phyloP scores from a whole-genome alignment of 2,113 vertebrate species.

The Heterotis niloticus region DNA sequence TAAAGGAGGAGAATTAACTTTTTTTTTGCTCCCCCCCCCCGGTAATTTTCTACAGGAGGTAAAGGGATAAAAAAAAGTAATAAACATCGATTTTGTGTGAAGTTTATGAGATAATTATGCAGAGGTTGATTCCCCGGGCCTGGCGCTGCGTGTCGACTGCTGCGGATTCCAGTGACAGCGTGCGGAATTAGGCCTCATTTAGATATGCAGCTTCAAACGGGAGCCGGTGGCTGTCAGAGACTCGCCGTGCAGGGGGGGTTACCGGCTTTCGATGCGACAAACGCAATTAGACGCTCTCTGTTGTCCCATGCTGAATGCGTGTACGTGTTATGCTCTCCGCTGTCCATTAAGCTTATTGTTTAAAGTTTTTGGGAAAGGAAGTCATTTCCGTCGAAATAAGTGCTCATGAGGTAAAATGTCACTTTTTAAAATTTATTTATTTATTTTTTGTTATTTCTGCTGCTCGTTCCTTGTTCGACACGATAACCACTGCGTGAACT shows the following conservation, averaged over 20 bases:
- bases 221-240: not conserved
- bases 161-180: not conserved
- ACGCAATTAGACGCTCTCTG: not conserved
- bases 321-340: not conserved
- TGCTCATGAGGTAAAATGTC: not conserved
- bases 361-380: constrained; percentile 10
- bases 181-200: not conserved
- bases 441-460: not conserved
- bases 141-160: not conserved
- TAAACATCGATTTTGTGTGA: constrained; percentile 36
- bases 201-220: not conserved
- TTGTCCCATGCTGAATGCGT: not conserved
- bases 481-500: constrained; percentile 42
- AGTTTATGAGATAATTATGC: constrained; percentile 32
- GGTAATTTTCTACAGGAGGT: constrained; percentile 48
- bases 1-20: constrained; percentile 23
- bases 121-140: constrained; percentile 21
- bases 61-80: constrained; percentile 33
- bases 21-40: constrained; percentile 15
- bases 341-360: constrained; percentile 10
- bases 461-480: constrained; percentile 28
- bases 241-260: not conserved
- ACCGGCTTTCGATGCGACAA: not conserved
- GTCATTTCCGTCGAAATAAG: not conserved
- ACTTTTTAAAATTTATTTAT: no score